Evolutionary conservation across 2,888 invertebrate species (phyloP), one percentile per base, ranked within the genome.

Genomic region (Allolobophora icterica): DNA sequence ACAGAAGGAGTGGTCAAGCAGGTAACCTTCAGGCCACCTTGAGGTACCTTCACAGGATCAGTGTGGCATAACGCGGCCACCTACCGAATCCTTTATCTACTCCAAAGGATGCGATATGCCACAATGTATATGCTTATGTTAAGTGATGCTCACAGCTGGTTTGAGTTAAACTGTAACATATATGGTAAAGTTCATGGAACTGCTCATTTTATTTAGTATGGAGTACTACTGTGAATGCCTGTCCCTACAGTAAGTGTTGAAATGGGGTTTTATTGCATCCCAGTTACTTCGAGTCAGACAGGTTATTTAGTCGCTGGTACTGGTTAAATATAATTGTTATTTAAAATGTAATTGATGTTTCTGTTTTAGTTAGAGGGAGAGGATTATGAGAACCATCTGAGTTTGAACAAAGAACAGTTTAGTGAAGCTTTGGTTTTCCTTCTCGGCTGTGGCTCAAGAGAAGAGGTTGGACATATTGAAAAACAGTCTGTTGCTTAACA

Each of bases 391-490:
- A 94, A 94, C 92, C 93, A 94, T 84, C 93, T 95, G 42, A 94
- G 94, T 92, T 92, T 95, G 83, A 94, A 93, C 91, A 94, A 93
- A 71, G 94, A 94, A 13, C 95, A 95, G 93, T 95, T 95, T 92
- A 94, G 94, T 93, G 94, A 95, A 91, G 95, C 95, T 17, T 92
- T 95, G 89, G 93, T 94, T 30, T 92, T 94, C 13, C 93, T 95
- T 19, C 92, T 95, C 84, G 94, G 94, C 92, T 95, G 95, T 92
- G 95, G 95, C 19, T 92, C 93, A 30, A 92, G 92, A 84, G 94
- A 94, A 89, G 95, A 95, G 94, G 95, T 95, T 92, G 92, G 92
- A 58, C n/a, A 52, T 24, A 11, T 24, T 52, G 21, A 52, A 6
- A 52, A 17, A 24, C 52, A 52, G 52, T 52, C 24, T 71, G 71